Evolutionary conservation across 1,140 invertebrate genomes (phyloP).

Genomic region (Paralvinella palmiformis): DNA sequence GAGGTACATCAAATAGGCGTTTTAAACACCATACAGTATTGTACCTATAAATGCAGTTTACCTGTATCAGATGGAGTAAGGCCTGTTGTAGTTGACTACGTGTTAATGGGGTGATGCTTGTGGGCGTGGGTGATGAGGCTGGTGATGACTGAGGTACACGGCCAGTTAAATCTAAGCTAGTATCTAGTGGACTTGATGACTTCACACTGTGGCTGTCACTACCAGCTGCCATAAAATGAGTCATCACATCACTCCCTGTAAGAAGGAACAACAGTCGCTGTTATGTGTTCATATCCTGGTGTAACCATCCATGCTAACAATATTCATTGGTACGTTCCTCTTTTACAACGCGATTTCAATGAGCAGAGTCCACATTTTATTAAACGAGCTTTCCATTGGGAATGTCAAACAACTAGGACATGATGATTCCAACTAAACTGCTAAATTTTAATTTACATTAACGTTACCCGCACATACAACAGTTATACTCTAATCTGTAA

Average conservation of each 20-base stretch:
- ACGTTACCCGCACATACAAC: background rate
- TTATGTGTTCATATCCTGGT: background rate
- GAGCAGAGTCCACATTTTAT: too few species aligned
- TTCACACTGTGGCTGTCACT: background rate
- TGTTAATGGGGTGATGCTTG: constrained; percentile 60
- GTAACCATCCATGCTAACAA: too few species aligned
- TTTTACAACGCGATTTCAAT: too few species aligned
- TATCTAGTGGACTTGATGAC: background rate
- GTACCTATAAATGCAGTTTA: constrained; percentile 13
- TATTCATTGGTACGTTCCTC: too few species aligned
- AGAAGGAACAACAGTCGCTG: background rate
- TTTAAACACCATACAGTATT: background rate
- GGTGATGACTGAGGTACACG: background rate
- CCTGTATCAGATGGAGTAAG: constrained; percentile 73
- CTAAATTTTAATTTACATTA: background rate
- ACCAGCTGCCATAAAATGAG: background rate
- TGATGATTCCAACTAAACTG: background rate
- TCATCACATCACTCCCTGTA: background rate
- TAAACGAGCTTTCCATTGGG: too few species aligned
- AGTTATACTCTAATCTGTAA: background rate
- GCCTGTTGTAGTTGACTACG: constrained; percentile 81
- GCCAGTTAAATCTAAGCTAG: background rate
- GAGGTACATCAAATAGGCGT: background rate
- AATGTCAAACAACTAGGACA: too few species aligned
- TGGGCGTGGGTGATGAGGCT: background rate